Evolutionary conservation across 2,888 invertebrate genomes (phyloP), one percentile per base, ranked within the genome.

Genomic region (Kuschelorhynchus macadamiae): DNA sequence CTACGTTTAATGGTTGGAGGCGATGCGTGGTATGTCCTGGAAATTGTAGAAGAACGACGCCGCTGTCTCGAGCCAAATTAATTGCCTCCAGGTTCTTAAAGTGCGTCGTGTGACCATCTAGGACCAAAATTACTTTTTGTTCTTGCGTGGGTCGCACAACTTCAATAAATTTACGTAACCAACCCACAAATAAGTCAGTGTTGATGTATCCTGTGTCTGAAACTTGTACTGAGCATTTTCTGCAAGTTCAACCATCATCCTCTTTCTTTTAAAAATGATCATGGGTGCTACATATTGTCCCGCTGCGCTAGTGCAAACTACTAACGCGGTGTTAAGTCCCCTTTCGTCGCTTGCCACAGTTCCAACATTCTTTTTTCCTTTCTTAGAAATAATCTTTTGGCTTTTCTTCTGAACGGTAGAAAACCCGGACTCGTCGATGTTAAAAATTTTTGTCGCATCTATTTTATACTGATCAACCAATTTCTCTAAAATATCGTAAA

Each of bases 201-300:
- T 53, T 60, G 11, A 61, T 65, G 32, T 65, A 64, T 4, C 61
- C 25, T 25, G 25, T 25, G 25, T 25, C 25, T 25, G 25, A 25
- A 25, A 25, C 25, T 25, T 25, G 25, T 25, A 25, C 25, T 7
- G 49, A 21, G 69, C 65, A 9, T 50, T 61, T 16, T 46, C 44
- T 12, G 20, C 53, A 20, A 69, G 36, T 18, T 25, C 30, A 0
- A 47, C 14, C 47, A 42, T 60, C 36, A 52, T 50, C 18, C 50
- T 52, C 32, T 62, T 67, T 14, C 53, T 42, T 16, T 39, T 47
- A 32, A 52, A 61, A 21, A 55, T 55, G 14, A 55, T 39, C 55
- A 55, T 55, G 16, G 55, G 55, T 12, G 55, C 12, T 33, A 55
- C 55, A 55, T 9, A 41, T 0, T 55, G 20, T 41, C 55, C 39